These are phyloP conservation scores for Augochlora pura DNA, from an alignment of 1,140 invertebrate genomes.

Conservation along the genomic window DNA sequence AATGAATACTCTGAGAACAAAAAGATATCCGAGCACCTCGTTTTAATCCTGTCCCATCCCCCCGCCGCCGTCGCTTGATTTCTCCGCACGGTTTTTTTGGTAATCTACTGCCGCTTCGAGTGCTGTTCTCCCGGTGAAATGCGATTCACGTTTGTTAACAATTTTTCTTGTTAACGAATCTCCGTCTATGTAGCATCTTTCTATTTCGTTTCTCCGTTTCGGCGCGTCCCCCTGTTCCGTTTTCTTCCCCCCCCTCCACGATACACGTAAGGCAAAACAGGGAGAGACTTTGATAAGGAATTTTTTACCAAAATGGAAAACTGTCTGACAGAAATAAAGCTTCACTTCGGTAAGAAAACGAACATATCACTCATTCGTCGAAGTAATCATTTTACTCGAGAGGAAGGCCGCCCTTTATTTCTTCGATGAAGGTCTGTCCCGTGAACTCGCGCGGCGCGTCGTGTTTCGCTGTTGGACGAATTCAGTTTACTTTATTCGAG, in stretches of 20 bases:
- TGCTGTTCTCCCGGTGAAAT: neutral
- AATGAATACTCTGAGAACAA: neutral
- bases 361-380: neutral
- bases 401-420: no score
- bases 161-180: neutral
- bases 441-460: no score
- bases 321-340: conserved; percentile 18
- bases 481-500: no score
- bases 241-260: no score
- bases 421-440: no score
- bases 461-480: no score
- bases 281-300: conserved; percentile 3
- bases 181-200: no score
- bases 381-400: neutral
- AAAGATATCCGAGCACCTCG: neutral
- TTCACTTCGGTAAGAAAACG: conserved; percentile 2
- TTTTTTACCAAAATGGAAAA: neutral
- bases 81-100: neutral
- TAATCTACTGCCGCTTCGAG: neutral
- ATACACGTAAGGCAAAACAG: neutral
- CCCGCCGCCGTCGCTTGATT: neutral
- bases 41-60: neutral
- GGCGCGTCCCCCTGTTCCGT: neutral
- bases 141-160: no score
- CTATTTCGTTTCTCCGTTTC: no score